Evolutionary conservation across 2,113 vertebrate species (phyloP), one percentile per base, ranked within the genome.

Genomic region (Eubucco bourcierii): DNA sequence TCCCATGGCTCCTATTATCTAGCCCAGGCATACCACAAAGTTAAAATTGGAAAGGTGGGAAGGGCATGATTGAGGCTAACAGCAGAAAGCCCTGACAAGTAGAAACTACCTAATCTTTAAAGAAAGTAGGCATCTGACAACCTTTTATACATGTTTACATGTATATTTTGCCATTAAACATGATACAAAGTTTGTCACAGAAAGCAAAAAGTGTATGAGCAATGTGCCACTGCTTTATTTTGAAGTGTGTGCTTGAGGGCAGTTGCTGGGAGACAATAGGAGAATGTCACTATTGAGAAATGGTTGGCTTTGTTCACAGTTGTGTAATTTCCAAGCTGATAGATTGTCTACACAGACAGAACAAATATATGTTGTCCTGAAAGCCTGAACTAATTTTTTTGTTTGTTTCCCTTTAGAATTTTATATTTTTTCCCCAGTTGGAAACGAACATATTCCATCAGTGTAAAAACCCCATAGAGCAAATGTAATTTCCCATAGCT

Each of bases 401-500:
- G 47, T 13, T 52, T 52, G 52, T 94, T 97, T 94, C 77, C 77
- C 71, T 97, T 90, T 78, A 94, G 84, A 96, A 91, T 90, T 91
- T 78, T 41, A 87, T 91, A 76, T 39, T 63, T 53, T 50, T 78
- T 72, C 93, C 91, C 70, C 50, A 66, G 61, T 85, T 78, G 94
- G 90, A 97, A 95, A 97, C 87, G 82, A 96, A 82, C 84, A 74
- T 90, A 95, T 96, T 96, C 89, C 68, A 96, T 95, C 94, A 87
- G 70, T 9, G 25, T 14, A 91, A 91, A 73, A 97, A 93, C 73
- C 90, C 91, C 76, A 68, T 93, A 96, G 94, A 90, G 93, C 80
- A 97, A 97, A 97, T 88, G 66, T 93, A 92, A 92, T 95, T 97
- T 97, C 93, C 95, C 90, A 85, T 33, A 91, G 93, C 88, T 88